These are phyloP conservation scores for Lagorchestes hirsutus DNA, from an alignment of 2,797 vertebrate species.

Conservation along the genomic window DNA sequence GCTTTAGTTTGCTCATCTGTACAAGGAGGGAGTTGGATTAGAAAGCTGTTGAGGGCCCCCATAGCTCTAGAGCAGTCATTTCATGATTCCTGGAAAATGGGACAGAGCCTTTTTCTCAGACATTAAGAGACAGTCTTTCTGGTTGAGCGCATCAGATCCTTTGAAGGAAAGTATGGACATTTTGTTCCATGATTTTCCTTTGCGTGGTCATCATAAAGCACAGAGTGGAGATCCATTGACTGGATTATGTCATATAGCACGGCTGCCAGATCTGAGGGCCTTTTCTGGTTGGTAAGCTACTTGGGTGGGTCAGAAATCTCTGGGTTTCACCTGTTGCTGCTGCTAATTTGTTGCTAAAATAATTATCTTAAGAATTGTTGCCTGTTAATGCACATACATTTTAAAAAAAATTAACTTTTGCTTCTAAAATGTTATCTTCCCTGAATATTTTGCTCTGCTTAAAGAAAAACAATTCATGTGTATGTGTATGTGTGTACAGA, in stretches of 20 bases:
- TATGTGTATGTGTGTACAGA: too few relatives aligned
- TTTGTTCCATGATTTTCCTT: not conserved
- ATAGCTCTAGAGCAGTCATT: not conserved
- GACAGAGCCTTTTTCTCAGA: not conserved
- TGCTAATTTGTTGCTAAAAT: conserved; percentile 1
- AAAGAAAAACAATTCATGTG: too few relatives aligned
- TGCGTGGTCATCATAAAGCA: not conserved
- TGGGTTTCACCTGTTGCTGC: conserved; percentile 7
- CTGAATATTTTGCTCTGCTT: too few relatives aligned
- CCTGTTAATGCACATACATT: too few relatives aligned
- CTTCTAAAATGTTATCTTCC: too few relatives aligned
- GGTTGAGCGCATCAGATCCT: not conserved
- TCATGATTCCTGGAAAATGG: not conserved
- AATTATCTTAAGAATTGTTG: too few relatives aligned
- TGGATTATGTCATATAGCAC: not conserved
- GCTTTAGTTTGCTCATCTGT: not conserved
- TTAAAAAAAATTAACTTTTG: too few relatives aligned
- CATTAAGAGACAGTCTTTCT: not conserved
- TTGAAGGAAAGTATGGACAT: not conserved
- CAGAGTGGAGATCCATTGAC: not conserved
- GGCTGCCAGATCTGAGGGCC: not conserved
- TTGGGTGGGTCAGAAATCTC: conserved; percentile 7
- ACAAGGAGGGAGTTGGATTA: not conserved
- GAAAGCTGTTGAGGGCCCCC: too few relatives aligned
- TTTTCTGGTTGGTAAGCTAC: conserved; percentile 18